Evolutionary conservation across 1,140 invertebrate genomes (phyloP), one percentile per base, ranked within the genome.

Genomic region (Sogatella furcifera): DNA sequence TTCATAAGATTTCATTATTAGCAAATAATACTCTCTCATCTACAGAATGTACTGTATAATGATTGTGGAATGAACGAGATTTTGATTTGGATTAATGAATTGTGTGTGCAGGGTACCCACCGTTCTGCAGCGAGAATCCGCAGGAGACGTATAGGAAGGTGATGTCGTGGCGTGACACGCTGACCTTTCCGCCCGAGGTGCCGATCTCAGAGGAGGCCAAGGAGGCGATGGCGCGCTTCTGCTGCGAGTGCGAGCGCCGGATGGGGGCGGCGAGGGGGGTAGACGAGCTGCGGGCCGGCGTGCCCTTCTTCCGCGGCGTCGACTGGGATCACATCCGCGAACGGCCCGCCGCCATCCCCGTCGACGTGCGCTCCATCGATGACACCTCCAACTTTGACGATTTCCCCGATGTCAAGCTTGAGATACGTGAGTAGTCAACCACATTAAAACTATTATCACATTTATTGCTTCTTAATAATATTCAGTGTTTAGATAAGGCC

Each of bases 341-440:
- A 72, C 81, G 96, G 63, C 97, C 97, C 53, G 92, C 97, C 60
- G 95, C 96, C 64, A 98, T 98, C 76, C 86, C 92, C 52, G 92
- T 98, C 24, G 91, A 95, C 72, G 92, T 97, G 61, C 84, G 85
- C 69, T 90, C 90, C 57, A 93, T 95, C 65, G 91, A 96, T 73
- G 97, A 99, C 75, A 99, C 97, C 44, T 98, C 95, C 62, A 99
- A 99, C 78, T 99, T 99, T 76, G 97, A 99, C 78, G 97, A 99
- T 67, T 99, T 99, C 79, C 96, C 96, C 11, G 94, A 99, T 76
- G 95, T 97, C 65, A 97, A 98, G 77, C 80, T 98, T 55, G 94
- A 97, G 81, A 97, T 98, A 80, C 92, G 92, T 95, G 84, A 85
- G 92, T 88, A 55, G 54, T 55, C 24, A 28, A 4, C 6, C 6